Evolutionary conservation across 2,797 vertebrate species (phyloP).

Genomic region (Masticophis lateralis): DNA sequence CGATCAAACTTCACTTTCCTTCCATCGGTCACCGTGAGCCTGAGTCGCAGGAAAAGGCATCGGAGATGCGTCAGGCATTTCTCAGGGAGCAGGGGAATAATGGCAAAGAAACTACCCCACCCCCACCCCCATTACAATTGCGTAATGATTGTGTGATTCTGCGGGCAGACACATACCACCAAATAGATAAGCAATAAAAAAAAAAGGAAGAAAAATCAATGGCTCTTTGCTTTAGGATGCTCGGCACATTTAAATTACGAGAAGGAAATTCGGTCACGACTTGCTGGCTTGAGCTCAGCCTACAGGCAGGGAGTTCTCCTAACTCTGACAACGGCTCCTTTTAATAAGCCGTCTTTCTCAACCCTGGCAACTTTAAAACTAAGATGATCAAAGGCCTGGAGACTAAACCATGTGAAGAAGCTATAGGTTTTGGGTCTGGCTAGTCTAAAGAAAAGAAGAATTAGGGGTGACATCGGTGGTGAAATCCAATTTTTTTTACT

Average conservation of each 20-base stretch:
- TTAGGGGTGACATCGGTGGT: too few species aligned
- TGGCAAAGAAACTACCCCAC: background rate
- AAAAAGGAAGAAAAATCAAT: background rate
- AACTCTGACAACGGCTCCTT: too few species aligned
- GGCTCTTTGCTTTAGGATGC: background rate
- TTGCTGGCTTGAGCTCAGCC: background rate
- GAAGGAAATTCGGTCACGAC: too few species aligned
- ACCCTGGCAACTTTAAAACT: background rate
- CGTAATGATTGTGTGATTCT: background rate
- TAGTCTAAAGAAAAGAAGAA: background rate
- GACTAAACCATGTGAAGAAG: too few species aligned
- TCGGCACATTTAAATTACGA: background rate
- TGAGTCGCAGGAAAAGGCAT: background rate
- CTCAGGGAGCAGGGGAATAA: background rate
- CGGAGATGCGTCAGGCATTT: too few species aligned
- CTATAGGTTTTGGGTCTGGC: too few species aligned
- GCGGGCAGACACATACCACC: too few species aligned
- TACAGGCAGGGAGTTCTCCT: too few species aligned
- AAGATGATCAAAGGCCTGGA: too few species aligned
- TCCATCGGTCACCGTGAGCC: background rate
- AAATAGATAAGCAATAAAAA: background rate
- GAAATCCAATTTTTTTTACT: too few species aligned
- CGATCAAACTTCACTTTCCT: too few species aligned
- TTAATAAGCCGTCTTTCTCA: background rate
- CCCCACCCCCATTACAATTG: background rate